A percentile compares a stretch with the other conserved stretches of the same genome.
Evolutionary conservation across 2,113 vertebrate species (phyloP).

Genomic region (Oxygymnocypris stewartii): DNA sequence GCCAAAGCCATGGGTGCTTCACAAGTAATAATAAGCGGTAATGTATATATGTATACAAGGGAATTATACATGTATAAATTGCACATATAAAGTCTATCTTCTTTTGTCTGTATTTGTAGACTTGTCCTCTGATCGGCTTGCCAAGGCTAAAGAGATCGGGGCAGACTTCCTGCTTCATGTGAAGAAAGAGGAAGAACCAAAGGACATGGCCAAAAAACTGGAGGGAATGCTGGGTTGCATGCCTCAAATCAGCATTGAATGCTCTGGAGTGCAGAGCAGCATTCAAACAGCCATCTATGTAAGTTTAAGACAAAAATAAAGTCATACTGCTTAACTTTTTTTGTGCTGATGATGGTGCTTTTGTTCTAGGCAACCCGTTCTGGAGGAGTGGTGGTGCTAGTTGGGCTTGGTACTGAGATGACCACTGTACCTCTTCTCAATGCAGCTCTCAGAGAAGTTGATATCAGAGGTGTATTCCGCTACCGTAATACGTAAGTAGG

Average conservation of each 20-base stretch:
- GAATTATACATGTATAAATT: background rate
- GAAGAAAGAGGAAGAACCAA: slow-evolving; percentile 73
- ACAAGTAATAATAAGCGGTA: slow-evolving; percentile 84
- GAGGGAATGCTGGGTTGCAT: slow-evolving; percentile 78
- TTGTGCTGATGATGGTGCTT: background rate
- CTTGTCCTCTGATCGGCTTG: slow-evolving; percentile 79
- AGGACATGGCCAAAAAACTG: slow-evolving; percentile 78
- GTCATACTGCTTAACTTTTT: background rate
- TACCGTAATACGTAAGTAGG: slow-evolving; percentile 98
- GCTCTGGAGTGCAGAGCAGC: slow-evolving; percentile 83
- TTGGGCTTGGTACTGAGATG: slow-evolving; percentile 86
- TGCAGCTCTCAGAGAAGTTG: slow-evolving; percentile 84
- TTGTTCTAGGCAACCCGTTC: slow-evolving; percentile 81
- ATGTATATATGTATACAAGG: slow-evolving; percentile 39
- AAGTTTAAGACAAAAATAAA: slow-evolving; percentile 67
- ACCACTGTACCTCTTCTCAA: slow-evolving; percentile 80
- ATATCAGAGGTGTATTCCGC: slow-evolving; percentile 92
- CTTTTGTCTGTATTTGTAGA: slow-evolving; percentile 72
- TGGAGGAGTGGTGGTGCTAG: slow-evolving; percentile 88
- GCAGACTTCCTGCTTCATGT: slow-evolving; percentile 82
- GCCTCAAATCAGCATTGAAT: slow-evolving; percentile 88
- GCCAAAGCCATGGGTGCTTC: slow-evolving; percentile 94
- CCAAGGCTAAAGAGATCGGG: slow-evolving; percentile 86
- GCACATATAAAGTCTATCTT: background rate
- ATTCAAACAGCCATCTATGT: slow-evolving; percentile 91